Evolutionary conservation across 2,888 invertebrate genomes (phyloP), one percentile per base, ranked within the genome.

Genomic region (Embidobia sp.): DNA sequence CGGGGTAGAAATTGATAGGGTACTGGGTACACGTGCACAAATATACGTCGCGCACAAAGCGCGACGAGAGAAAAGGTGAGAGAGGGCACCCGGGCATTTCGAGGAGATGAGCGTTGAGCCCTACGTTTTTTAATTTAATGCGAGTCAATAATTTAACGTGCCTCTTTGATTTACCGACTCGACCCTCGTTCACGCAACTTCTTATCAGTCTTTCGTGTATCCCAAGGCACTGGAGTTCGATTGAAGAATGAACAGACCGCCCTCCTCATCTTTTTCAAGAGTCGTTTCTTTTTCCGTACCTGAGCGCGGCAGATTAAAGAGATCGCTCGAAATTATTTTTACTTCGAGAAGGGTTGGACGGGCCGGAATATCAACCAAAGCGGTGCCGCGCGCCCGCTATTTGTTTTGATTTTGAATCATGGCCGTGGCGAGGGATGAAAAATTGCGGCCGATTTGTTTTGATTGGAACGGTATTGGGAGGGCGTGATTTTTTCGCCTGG

Each of bases 111-210:
- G 61, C 79, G 70, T 64, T 46, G 57, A 61, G 67, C 72, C 75
- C 55, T 63, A 59, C 75, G 63, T 70, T 85, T 85, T 85, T 84
- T 85, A 86, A 86, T 85, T 85, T 85, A 80, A 85, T 83, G 83
- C 84, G 79, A 81, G 82, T 86, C 83, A 85, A 85, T 85, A 84
- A 85, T 85, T 85, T 83, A 84, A 82, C 81, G 78, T 80, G 81
- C 81, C 79, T 81, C 78, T 83, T 82, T 84, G 84, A 85, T 85
- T 85, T 83, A 82, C 80, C 74, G 80, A 46, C 46, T 29, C 70
- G 37, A 72, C 74, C 75, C 75, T 72, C 49, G 19, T 19, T 57
- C 63, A n/a, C 49, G 55, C 57, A 67, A 77, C 53, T 57, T 75
- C 49, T 79, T 73, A 78, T 67, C 59, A 70, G 70, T 73, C 69